phyloP scores from a whole-genome alignment of 2,113 vertebrate genomes.

The Melanostigma gelatinosum region DNA sequence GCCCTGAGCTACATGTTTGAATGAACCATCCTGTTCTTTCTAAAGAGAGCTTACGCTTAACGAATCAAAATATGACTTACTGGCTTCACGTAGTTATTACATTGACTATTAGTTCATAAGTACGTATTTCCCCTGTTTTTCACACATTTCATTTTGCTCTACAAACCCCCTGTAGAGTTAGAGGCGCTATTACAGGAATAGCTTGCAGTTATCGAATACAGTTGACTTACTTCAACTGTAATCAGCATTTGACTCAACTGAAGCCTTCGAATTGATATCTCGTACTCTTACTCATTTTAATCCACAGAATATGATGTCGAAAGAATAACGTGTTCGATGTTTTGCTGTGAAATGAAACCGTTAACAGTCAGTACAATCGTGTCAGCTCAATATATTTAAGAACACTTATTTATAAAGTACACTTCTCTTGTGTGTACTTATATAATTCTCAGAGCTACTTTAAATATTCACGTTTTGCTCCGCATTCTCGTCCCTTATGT shows the following conservation, averaged over 20 bases:
- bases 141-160: background rate
- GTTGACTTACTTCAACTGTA: constrained; percentile 14
- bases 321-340: background rate
- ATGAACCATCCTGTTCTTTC: background rate
- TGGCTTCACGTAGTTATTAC: background rate
- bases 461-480: background rate
- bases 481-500: background rate
- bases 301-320: background rate
- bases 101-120: background rate
- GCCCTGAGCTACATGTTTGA: background rate
- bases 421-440: background rate
- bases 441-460: constrained; percentile 1
- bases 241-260: background rate
- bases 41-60: background rate
- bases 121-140: background rate
- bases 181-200: background rate
- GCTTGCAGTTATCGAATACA: constrained; percentile 9
- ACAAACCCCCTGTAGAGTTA: background rate
- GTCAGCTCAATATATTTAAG: background rate
- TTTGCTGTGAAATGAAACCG: background rate
- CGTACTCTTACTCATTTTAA: background rate
- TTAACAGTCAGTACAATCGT: background rate
- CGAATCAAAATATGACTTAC: background rate
- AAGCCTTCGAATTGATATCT: background rate
- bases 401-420: background rate